Base-by-base conservation (phyloP, 2,888 invertebrate genomes). In the Clunio marinus region DNA sequence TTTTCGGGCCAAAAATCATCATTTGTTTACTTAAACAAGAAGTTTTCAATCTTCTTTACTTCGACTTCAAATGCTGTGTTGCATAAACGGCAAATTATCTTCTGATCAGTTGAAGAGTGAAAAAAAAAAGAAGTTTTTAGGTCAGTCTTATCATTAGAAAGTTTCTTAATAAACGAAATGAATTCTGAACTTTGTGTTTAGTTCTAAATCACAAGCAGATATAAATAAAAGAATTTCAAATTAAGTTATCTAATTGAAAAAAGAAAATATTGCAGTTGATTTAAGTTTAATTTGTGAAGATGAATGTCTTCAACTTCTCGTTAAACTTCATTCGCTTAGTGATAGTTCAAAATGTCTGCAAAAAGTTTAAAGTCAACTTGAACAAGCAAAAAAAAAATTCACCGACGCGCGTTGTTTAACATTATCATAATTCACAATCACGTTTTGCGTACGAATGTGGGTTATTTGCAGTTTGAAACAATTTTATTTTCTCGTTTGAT, bases 351-450 rank as follows among this genome's bases (percentile, higher is more conserved):
- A 15, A 5, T 32, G 17, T 45, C 13, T 15, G 55, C 55, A 55
- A 55, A 60, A 27, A 27, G 10, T 46, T 46, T 46, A 25, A 13
- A 2, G 17, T 20, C 17, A 17, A 17, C 22, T 51, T 17, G 17
- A 20, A 17, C 51, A 41, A 41, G 13, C 41, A n/a, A 10, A 15
- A 3, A 2, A 41, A 15, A 10, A 10, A 4, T 51, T 22, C 2
- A 51, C 51, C 22, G 51, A 62, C 22, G 62, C 22, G 24, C 35
- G 37, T n/a, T 62, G 17, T 63, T 57, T 37, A 63, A 63, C 63
- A 63, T 37, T 7, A 27, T 46, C 45, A 63, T 63, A 63, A 63
- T 41, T 63, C 63, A 63, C 63, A 28, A 46, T 63, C 63, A 63
- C 63, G 63, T 63, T 63, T 63, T 63, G 13, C 63, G 45, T 41